Evolutionary conservation across 2,797 vertebrate genomes (phyloP), one percentile per base, ranked within the genome.

Genomic region (Oceanodroma leucorhoa): DNA sequence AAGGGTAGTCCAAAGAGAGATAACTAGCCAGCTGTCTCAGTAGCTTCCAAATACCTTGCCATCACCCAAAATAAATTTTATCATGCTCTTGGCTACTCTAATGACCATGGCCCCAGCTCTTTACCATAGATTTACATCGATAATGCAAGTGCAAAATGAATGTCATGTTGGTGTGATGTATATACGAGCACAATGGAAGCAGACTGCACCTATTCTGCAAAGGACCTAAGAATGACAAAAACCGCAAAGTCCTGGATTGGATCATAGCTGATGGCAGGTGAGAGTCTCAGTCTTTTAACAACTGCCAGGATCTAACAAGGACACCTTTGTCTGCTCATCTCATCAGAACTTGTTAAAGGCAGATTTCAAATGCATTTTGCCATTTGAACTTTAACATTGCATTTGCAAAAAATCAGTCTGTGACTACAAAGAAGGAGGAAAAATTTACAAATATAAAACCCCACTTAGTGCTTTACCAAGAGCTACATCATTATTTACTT

Each of bases 1-100:
- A 95, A 89, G 82, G 36, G 19, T 83, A 89, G 61, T 85, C 89
- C 92, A 95, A 94, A 92, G 93, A 87, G 38, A 85, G 51, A 80
- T 87, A 83, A 89, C 62, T 95, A 92, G 57, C 75, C 93, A 91
- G 67, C 51, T 95, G 89, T 75, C 75, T 95, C 57, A 32, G 41
- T 83, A 71, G 78, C 58, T 89, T 95, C 81, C 88, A 92, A 94
- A 93, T 61, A 83, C 75, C 43, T 73, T 70, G 23, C 32, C 45
- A 91, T 89, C 60, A 71, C 84, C 81, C 60, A 70, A 93, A 92
- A 78, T 65, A 85, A 83, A 80, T 92, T 87, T 77, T 73, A 54
- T 80, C n/a, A 14, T 87, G 32, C 24, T 87, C 51, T 84, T 7
- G 10, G 48, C 48, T 60, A 79, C 41, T 41, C 40, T 87, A 72